A percentile compares a stretch with the other conserved stretches of the same genome.
Evolutionary conservation across 2,888 invertebrate species (phyloP).

Genomic region (Aphrophora alni): DNA sequence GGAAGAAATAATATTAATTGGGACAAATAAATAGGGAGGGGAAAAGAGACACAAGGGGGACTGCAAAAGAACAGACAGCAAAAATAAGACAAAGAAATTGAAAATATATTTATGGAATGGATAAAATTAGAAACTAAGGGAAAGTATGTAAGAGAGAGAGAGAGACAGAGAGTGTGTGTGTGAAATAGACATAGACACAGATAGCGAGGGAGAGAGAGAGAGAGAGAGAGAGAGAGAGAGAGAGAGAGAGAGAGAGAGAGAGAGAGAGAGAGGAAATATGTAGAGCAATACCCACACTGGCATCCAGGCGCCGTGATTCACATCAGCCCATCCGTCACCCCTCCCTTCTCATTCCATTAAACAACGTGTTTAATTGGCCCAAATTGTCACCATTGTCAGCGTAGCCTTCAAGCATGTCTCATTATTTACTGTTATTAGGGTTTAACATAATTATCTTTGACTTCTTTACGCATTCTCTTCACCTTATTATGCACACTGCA

Average conservation of each 20-base stretch:
- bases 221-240: no score
- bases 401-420: neutral
- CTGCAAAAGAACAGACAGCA: no score
- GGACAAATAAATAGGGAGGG: no score
- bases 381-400: conserved; percentile 1
- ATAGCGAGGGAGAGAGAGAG: no score
- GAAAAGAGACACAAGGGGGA: no score
- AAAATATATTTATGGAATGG: no score
- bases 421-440: neutral
- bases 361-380: neutral
- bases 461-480: neutral
- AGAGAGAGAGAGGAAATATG: neutral
- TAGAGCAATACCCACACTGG: neutral
- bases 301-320: neutral
- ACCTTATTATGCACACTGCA: neutral
- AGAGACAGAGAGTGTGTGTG: no score
- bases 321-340: neutral
- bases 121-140: no score
- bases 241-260: neutral
- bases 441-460: neutral
- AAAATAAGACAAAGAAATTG: no score
- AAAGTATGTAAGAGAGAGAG: no score
- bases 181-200: no score
- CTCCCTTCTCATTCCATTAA: neutral
- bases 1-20: no score